Evolutionary conservation across 2,113 vertebrate genomes (phyloP), one percentile per base, ranked within the genome.

Genomic region (Fregata magnificens): DNA sequence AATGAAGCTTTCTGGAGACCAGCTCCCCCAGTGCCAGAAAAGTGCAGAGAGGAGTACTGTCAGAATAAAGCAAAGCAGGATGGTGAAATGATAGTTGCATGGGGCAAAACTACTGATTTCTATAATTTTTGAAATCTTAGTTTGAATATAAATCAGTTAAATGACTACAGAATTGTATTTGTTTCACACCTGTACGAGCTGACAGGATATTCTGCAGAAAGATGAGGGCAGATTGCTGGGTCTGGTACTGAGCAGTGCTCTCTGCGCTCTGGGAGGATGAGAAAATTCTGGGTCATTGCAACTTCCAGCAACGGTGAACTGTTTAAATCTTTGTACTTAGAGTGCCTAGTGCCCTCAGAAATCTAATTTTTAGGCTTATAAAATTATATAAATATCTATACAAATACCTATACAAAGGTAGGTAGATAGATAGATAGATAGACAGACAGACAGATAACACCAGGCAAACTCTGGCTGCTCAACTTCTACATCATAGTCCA

Each of bases 251-350:
- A 61, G 59, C 44, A 66, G 71, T 1, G 3, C 9, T 13, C 38
- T 13, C 58, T 67, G 58, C 0, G 0, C 14, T 34, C 34, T 28
- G 32, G n/a, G 38, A 1, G 3, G 62, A 31, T 20, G 20, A 44
- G 45, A 61, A 65, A 59, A 55, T 61, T 50, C 91, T 53, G 40
- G 6, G 17, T 76, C 17, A 65, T 2, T 52, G 49, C 7, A 42
- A 74, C 21, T 90, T 74, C 34, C 44, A 90, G 32, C 34, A 74
- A 65, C 1, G 7, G 16, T 38, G 20, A 79, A 79, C 34, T 73
- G 20, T 38, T 78, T 32, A 79, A 86, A 79, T 53, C 62, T 32
- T 38, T 71, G 24, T 47, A 63, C 11, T 36, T 52, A 12, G 47
- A 85, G 53, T 67, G 45, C 17, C n/a, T 47, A 52, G 22, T 47